Evolutionary conservation across 2,888 invertebrate genomes (phyloP), one percentile per base, ranked within the genome.

Genomic region (Parnassius smintheus): DNA sequence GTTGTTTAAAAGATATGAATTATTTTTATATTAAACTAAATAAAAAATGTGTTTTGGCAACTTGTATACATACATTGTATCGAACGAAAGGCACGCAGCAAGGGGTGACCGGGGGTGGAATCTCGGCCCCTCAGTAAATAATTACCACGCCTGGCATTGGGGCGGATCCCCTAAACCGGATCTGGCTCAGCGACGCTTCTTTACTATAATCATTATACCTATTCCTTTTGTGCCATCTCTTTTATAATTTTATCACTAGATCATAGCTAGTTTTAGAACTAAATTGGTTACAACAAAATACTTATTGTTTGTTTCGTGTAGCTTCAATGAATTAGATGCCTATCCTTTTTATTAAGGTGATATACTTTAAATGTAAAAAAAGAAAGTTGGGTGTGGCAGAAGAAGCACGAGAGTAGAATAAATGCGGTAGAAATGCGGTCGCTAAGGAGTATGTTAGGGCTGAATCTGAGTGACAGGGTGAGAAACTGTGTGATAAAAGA

Each of bases 71-170:
- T 54, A 66, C 62, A 60, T 61, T 56, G 55, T 66, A 66, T 65
- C 65, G 69, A 68, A 75, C 59, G 67, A 44, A 56, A 60, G 52
- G 52, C 56, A 25, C 48, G 49, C 53, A 68, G 74, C 70, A 61
- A 66, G 68, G 70, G 71, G 65, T 57, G 69, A 64, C 73, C 71
- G 73, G 75, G 80, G 83, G 77, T 70, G 78, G 79, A 82, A 83
- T 82, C 83, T 77, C 82, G 76, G 76, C 82, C 85, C 88, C 87
- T 85, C 81, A 70, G 86, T 86, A 86, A 88, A 88, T 90, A 88
- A 90, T 88, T 87, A 86, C 86, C 79, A 70, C 75, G 74, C 67
- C 69, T 75, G 80, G 75, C 74, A 73, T 75, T 71, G 70, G 85
- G 85, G 86, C 76, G 81, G 78, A 76, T 74, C 70, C 76, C 76